Evolutionary conservation across 2,113 vertebrate species (phyloP), one percentile per base, ranked within the genome.

Genomic region (Sapajus apella): DNA sequence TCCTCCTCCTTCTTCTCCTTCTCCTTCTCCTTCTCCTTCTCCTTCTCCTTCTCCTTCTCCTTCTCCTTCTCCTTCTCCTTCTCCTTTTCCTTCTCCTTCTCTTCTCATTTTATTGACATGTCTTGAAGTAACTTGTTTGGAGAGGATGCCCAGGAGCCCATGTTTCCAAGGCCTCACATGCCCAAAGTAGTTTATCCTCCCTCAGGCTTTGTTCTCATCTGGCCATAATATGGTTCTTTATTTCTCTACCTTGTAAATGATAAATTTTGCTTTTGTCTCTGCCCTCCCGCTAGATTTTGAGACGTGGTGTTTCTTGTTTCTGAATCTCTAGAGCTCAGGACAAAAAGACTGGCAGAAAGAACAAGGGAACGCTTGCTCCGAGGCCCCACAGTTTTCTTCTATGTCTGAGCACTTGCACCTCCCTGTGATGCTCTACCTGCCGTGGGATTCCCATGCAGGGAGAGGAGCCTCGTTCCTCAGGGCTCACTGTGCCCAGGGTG

Each of bases 381-480:
- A 3, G 40, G 43, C 8, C 16, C 45, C 25, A 18, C n/a, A 30
- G 66, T 47, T 18, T 58, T 25, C 73, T 56, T 55, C 47, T 37
- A 17, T 47, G n/a, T 68, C 66, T 61, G 66, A 94, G n/a, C 47
- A 9, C 7, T 43, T 47, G 58, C 30, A 0, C 21, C 4, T 27
- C 50, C 7, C 0, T 5, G 45, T 52, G 52, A 37, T 16, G 13
- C 27, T 43, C 35, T 23, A 11, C 6, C 10, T 6, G 2, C 27
- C 12, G n/a, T 0, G 4, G 55, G 18, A 50, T 7, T 68, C 68
- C 27, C 50, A 35, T 0, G 6, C 11, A 58, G 47, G 58, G 64
- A 7, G 0, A 8, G 27, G 5, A 6, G 25, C 23, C 14, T 50
- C 18, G 0, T 52, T 50, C 8, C 40, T 7, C 0, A 23, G 8